Evolutionary conservation across 2,797 vertebrate genomes (phyloP).

Genomic region (Crocidura indochinensis): DNA sequence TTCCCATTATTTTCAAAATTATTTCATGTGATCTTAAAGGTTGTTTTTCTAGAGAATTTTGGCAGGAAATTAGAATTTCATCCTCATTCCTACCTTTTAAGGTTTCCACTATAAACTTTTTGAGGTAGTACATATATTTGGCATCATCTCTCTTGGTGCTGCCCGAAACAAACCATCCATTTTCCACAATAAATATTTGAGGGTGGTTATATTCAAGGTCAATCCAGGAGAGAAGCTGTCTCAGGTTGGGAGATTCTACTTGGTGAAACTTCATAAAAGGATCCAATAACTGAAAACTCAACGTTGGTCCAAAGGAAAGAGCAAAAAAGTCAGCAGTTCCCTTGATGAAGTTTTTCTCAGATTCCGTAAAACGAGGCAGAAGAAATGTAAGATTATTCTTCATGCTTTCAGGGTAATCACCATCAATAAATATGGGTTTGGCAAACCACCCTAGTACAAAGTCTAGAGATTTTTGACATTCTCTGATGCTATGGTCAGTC

Average conservation of each 20-base stretch:
- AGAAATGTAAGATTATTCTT: conserved; percentile 92
- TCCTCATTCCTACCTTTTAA: conserved; percentile 94
- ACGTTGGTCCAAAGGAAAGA: conserved; percentile 96
- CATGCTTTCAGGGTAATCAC: conserved; percentile 97
- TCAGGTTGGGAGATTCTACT: conserved; percentile 94
- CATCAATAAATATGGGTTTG: conserved; percentile 96
- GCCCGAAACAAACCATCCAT: conserved; percentile 96
- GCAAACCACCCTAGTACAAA: conserved; percentile 99
- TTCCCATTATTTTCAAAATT: conserved; percentile 47
- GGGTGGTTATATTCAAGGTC: conserved; percentile 95
- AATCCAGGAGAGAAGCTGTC: conserved; percentile 98
- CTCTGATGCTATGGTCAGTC: conserved; percentile 91
- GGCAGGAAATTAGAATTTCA: conserved; percentile 56
- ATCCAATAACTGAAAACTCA: conserved; percentile 97
- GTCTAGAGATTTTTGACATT: conserved; percentile 97
- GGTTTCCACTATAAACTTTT: conserved; percentile 96
- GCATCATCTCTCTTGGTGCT: conserved; percentile 96
- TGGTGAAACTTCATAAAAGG: conserved; percentile 96
- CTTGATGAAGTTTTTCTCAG: conserved; percentile 92
- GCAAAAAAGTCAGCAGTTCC: conserved; percentile 98
- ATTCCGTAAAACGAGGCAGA: conserved; percentile 94
- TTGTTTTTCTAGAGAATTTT: conserved; percentile 62
- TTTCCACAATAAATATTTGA: conserved; percentile 97
- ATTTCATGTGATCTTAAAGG: conserved; percentile 48
- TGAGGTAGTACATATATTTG: conserved; percentile 98